phyloP scores from a whole-genome alignment of 2,888 invertebrate species.

The Hemithea aestivaria region DNA sequence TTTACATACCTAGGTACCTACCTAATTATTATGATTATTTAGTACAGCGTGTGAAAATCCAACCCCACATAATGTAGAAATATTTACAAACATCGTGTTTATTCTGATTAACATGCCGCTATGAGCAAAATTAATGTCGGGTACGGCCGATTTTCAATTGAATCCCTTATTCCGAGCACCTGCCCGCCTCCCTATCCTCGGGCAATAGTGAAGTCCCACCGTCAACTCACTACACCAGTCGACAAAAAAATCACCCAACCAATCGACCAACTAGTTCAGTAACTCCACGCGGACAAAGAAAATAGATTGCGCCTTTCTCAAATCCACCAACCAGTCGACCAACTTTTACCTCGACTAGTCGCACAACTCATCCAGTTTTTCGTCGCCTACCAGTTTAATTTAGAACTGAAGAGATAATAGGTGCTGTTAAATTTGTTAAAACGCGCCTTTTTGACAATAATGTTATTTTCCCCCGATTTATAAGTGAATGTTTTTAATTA shows the following conservation, averaged over 20 bases:
- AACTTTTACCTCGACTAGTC: slow-evolving; percentile 39
- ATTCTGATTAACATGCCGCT: slow-evolving; percentile 35
- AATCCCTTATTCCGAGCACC: slow-evolving; percentile 52
- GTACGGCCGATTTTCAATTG: slow-evolving; percentile 46
- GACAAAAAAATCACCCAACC: slow-evolving; percentile 38
- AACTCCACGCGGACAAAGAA: slow-evolving; percentile 65
- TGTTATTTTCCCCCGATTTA: slow-evolving; percentile 14
- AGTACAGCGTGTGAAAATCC: slow-evolving; percentile 16
- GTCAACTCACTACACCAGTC: slow-evolving; percentile 39
- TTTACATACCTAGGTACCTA: too few relatives aligned
- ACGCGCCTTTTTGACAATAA: slow-evolving; percentile 45
- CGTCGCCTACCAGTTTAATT: slow-evolving; percentile 65
- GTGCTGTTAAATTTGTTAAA: slow-evolving; percentile 65
- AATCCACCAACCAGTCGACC: slow-evolving; percentile 26
- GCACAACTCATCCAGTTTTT: slow-evolving; percentile 40
- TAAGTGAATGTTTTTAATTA: slow-evolving; percentile 3
- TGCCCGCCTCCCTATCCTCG: slow-evolving; percentile 35
- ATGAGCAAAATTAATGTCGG: slow-evolving; percentile 43
- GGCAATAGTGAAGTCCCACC: slow-evolving; percentile 6
- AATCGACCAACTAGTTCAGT: slow-evolving; percentile 43
- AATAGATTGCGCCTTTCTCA: slow-evolving; percentile 58
- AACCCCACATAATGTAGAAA: neutral
- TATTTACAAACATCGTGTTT: slow-evolving; percentile 18
- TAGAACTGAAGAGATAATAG: slow-evolving; percentile 73
- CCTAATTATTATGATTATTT: too few relatives aligned